These are phyloP conservation scores for Lerista edwardsae DNA, from an alignment of 2,797 vertebrate species.

Conservation along the genomic window DNA sequence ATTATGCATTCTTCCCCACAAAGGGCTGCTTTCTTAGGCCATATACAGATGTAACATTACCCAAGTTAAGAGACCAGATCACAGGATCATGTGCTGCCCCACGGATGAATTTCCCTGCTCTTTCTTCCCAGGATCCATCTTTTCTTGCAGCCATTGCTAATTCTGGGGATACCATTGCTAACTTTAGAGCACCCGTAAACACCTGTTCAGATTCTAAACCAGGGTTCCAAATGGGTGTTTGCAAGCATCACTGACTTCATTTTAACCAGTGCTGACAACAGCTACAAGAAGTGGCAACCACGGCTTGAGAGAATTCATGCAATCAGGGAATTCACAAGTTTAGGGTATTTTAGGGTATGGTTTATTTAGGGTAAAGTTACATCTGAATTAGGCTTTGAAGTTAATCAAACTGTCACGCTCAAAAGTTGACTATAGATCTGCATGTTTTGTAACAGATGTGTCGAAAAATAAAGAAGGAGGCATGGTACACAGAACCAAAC, in stretches of 20 bases:
- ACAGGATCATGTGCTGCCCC: neutral
- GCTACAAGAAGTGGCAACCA: neutral
- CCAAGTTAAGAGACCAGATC: neutral
- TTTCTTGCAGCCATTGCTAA: neutral
- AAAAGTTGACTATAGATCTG: neutral
- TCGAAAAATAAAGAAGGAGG: neutral
- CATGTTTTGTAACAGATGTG: conserved; percentile 25
- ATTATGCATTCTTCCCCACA: neutral
- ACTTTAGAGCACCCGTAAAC: neutral
- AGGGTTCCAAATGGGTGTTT: neutral
- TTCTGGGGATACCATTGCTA: no score
- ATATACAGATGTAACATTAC: neutral
- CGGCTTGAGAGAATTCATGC: neutral
- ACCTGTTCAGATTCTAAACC: neutral
- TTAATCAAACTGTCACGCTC: no score
- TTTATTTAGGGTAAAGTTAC: neutral
- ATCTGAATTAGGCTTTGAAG: neutral
- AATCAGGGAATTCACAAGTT: neutral
- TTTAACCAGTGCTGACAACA: neutral
- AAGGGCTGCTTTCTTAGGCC: neutral
- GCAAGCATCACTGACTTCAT: neutral
- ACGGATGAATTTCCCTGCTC: neutral
- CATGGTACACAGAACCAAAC: neutral
- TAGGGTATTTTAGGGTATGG: no score
- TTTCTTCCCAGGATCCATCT: neutral